Conservation (phyloP, 2,113 vertebrate genomes). For the cattle (Bos taurus) region DNA sequence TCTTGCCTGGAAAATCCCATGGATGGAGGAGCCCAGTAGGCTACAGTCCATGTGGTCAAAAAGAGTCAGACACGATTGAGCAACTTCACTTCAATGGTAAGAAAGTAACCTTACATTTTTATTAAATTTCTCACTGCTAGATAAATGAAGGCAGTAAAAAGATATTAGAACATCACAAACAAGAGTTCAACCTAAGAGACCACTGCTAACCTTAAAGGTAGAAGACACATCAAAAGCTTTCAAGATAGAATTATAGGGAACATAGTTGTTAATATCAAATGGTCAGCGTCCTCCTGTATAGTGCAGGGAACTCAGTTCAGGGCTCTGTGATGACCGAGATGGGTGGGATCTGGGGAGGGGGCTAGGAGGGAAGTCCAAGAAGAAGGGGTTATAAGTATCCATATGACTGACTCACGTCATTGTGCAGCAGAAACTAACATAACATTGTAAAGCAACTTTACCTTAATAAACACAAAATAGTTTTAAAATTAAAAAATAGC, state of each 20-base stretch:
- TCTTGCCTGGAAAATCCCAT: no score
- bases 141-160: background rate
- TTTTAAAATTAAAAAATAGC: background rate
- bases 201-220: background rate
- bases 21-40: no score
- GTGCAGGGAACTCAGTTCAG: background rate
- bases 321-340: background rate
- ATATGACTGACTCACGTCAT: background rate
- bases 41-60: no score
- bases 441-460: background rate
- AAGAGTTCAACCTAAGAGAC: background rate
- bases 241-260: background rate
- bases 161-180: background rate
- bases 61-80: no score
- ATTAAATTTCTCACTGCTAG: background rate
- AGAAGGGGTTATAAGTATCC: background rate
- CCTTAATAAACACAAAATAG: background rate
- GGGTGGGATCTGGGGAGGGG: background rate
- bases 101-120: background rate
- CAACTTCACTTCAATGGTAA: background rate
- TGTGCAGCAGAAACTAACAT: background rate
- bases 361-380: background rate
- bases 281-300: background rate
- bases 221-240: background rate
- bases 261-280: background rate